Evolutionary conservation across 2,797 vertebrate genomes (phyloP).

Genomic region (Cuniculus paca): DNA sequence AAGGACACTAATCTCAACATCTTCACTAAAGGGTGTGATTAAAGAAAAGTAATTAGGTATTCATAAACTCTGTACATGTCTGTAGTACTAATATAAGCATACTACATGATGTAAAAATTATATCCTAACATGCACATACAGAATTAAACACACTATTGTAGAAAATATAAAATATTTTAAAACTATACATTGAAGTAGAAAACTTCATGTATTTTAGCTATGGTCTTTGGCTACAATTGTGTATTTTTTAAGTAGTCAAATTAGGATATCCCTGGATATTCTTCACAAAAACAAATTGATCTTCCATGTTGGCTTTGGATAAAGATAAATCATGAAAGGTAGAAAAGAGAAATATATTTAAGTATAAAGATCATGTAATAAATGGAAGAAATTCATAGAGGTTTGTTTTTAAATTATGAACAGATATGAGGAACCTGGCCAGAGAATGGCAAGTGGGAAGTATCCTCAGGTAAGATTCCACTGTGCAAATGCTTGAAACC

Average conservation of each 20-base stretch:
- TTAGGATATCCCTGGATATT: background rate
- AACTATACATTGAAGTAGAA: conserved; percentile 26
- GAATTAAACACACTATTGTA: conserved; percentile 24
- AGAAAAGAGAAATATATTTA: background rate
- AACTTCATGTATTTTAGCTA: background rate
- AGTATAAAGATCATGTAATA: background rate
- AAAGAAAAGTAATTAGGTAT: conserved; percentile 36
- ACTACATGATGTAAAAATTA: background rate
- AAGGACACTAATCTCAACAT: conserved; percentile 5
- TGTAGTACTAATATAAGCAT: background rate
- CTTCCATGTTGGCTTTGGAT: background rate
- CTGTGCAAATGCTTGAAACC: background rate
- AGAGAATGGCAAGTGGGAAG: background rate
- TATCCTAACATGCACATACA: background rate
- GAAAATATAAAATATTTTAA: background rate
- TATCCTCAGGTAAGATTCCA: background rate
- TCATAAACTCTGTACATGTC: background rate
- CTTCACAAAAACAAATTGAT: background rate
- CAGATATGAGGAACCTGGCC: background rate
- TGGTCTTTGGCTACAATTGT: background rate
- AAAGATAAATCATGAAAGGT: background rate
- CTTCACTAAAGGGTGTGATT: conserved; percentile 45
- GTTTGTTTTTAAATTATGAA: background rate
- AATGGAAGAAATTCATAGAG: background rate
- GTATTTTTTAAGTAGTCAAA: conserved; percentile 35